Evolutionary conservation across 2,888 invertebrate genomes (phyloP).

Genomic region (Pemphredon lugubris): DNA sequence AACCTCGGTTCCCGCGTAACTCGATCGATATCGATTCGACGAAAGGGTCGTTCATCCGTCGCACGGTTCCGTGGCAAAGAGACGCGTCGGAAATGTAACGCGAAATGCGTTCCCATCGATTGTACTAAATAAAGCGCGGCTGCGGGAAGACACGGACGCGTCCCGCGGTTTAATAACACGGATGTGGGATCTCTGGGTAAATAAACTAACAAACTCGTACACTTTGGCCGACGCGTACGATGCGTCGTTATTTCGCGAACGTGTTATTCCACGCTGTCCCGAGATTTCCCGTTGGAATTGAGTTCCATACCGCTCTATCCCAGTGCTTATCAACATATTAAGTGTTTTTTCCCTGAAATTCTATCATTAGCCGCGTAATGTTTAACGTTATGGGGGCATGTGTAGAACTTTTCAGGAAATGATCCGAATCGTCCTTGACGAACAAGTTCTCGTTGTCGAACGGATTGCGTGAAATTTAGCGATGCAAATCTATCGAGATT

Average conservation of each 20-base stretch:
- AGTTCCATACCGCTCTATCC: neutral
- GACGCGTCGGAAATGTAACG: too few relatives aligned
- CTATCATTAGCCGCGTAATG: neutral
- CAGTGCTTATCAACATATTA: too few relatives aligned
- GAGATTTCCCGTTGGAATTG: conserved; percentile 17
- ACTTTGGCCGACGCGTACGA: conserved; percentile 10
- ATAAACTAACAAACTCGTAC: conserved; percentile 12
- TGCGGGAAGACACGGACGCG: neutral
- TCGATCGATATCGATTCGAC: too few relatives aligned
- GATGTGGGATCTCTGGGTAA: neutral
- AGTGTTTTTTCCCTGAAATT: neutral
- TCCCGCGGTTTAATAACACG: conserved; percentile 1
- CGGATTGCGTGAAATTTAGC: too few relatives aligned
- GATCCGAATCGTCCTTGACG: too few relatives aligned
- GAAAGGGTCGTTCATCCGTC: too few relatives aligned
- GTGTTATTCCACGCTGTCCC: conserved; percentile 1
- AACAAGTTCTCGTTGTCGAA: too few relatives aligned
- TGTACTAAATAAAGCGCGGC: too few relatives aligned
- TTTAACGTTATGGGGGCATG: neutral
- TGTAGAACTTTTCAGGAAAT: neutral
- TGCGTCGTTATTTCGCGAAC: neutral
- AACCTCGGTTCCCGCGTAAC: neutral
- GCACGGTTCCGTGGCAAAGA: too few relatives aligned
- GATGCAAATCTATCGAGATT: too few relatives aligned
- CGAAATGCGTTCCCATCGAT: too few relatives aligned